phyloP scores from a whole-genome alignment of 1,140 invertebrate genomes.

The Piezodorus guildinii region DNA sequence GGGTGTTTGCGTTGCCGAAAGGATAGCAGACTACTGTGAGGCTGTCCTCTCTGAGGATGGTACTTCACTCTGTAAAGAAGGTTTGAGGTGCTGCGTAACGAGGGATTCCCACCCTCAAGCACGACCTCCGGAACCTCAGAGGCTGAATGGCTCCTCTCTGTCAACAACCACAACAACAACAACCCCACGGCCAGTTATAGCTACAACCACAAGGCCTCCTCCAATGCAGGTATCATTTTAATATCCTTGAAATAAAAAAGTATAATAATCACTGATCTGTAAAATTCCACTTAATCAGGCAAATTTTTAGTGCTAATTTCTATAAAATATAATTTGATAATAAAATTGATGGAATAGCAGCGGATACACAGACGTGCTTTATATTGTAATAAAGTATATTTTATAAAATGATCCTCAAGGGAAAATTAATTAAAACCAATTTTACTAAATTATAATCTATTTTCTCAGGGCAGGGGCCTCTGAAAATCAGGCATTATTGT shows the following conservation, averaged over 20 bases:
- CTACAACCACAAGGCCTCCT: not conserved
- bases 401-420: too few species aligned
- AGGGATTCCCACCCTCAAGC: conserved; percentile 54
- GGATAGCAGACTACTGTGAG: conserved; percentile 72
- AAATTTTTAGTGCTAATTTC: too few species aligned
- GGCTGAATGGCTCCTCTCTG: conserved; percentile 18
- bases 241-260: not conserved
- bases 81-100: conserved; percentile 61
- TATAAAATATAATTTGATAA: too few species aligned
- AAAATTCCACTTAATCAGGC: too few species aligned
- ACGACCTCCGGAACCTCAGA: conserved; percentile 33
- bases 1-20: conserved; percentile 68
- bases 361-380: too few species aligned
- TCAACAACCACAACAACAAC: conserved; percentile 22
- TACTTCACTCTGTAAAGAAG: conserved; percentile 48
- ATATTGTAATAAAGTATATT: too few species aligned
- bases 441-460: too few species aligned
- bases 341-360: too few species aligned
- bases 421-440: too few species aligned
- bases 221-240: not conserved
- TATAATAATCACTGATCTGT: too few species aligned
- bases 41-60: conserved; percentile 49
- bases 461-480: too few species aligned
- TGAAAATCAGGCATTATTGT: too few species aligned
- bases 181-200: conserved; percentile 19